Conservation (phyloP, 2,888 invertebrate species). For the Drosophila testacea region DNA sequence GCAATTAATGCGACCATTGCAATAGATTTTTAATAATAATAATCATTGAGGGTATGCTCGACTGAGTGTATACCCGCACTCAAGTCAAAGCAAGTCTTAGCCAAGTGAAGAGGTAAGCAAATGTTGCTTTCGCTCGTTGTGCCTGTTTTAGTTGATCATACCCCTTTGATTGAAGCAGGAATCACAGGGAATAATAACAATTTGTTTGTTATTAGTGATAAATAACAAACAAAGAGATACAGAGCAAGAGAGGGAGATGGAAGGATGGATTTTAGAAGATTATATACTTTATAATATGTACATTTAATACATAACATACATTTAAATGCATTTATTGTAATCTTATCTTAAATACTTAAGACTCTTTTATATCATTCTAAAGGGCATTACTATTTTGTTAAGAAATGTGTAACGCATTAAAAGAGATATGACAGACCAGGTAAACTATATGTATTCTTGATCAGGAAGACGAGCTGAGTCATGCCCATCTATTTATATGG, state of each 20-base stretch:
- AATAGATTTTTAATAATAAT: not conserved
- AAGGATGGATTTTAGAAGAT: not conserved
- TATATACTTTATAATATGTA: not conserved
- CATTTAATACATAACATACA: no score
- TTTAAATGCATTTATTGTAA: not conserved
- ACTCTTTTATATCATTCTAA: no score
- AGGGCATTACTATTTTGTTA: no score
- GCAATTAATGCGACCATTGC: slow-evolving; percentile 26
- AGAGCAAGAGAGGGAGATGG: no score
- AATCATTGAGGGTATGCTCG: not conserved
- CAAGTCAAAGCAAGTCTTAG: no score
- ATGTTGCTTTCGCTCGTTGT: not conserved
- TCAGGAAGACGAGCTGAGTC: no score
- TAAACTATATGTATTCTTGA: no score
- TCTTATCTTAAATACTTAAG: slow-evolving; percentile 10
- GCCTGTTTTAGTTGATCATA: not conserved
- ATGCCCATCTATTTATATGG: no score
- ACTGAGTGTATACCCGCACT: not conserved
- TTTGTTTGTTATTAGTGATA: slow-evolving; percentile 4
- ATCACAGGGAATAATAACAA: no score
- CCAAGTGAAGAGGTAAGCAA: not conserved
- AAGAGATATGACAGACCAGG: no score
- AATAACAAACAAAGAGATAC: not conserved
- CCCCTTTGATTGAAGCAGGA: not conserved
- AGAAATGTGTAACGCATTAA: no score